Base-by-base conservation (phyloP, 2,888 invertebrate genomes). In the Chelonus formosanus region DNA sequence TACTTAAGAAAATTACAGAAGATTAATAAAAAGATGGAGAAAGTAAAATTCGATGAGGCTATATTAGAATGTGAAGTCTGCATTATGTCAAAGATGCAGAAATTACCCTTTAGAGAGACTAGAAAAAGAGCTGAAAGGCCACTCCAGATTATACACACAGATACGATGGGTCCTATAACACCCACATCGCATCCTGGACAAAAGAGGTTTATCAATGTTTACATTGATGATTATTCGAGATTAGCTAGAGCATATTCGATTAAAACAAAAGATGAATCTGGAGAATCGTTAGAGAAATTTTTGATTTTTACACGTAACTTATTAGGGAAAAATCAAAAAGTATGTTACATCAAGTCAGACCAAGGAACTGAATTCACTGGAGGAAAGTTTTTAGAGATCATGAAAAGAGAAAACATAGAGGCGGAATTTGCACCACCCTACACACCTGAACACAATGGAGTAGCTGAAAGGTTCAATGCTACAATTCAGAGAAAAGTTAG, bases 1-100 rank as follows among this genome's bases (percentile, higher is more conserved):
- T 74, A 74, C 58, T 34, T 75, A 36, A 75, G 72, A 64, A 62
- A 50, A 48, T 40, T 75, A 32, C 69, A 76, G 55, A 73, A 74
- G 54, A 20, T 20, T n/a, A n/a, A n/a, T n/a, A n/a, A n/a, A 20
- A 20, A 20, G 1, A 20, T 73, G 54, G 44, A 73, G 44, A 43
- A 73, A 36, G 68, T 73, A 50, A 72, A 69, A 20, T 76, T 75
- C 58, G 71, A 75, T 54, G 71, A 74, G 5, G 52, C 67, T 8
- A 75, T 74, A 7, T 62, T 44, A 65, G 71, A 76, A 10, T 75
- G 74, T 47, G 73, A 74, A 64, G 52, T 65, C 6, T 71, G 70
- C 40, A 67, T 70, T 20, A 10, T 69, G 34, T 48, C 71, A 4
- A 73, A 73, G 67, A 71, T 75, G 67, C 71, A 73, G 56, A 74